Base-by-base conservation (phyloP, 2,113 vertebrate species). In the Labeo catla region DNA sequence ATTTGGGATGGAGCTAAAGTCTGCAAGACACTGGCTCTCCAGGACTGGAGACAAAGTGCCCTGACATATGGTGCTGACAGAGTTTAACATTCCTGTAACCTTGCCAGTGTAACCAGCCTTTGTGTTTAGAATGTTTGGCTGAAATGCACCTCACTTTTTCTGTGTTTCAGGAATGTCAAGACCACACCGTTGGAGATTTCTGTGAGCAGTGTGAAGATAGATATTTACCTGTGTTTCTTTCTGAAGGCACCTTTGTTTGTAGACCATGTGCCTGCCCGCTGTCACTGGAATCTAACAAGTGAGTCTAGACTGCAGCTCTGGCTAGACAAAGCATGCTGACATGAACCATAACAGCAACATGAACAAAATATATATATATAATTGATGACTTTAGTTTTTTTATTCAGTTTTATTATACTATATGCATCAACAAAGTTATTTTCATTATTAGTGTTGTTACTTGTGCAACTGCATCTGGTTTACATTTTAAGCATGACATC, bases 221-320 rank as follows among this genome's bases (percentile, higher is more conserved):
- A n/a, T 99, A 95, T 87, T 90, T 97, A 0, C 89, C 94, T 1
- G 93, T 95, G 0, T 78, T 43, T 84, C 89, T 90, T 77, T 89
- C 45, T 88, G 93, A 88, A 11, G 89, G 86, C 92, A 94, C 52
- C 84, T 90, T 2, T 34, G 88, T 92, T 89, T 99, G 98, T 89
- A 91, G 93, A 77, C 96, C 96, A 0, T 99, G 98, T 23, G 95
- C 97, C 70, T 99, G 98, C 78, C 98, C 98, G 1, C 91, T 98
- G 15, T 93, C 97, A 8, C 77, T 90, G 0, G 49, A 90, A 50
- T 93, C 95, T 79, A 96, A 97, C 92, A 99, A 96, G 98, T 99
- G 94, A 81, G 96, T 45, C 9, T 7, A 43, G 34, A 50, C 15
- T 19, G 54, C 6, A 54, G 12, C n/a, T 15, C 47, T 59, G 57